Conservation (phyloP, 2,888 invertebrate species). For the Nephrotoma flavescens region DNA sequence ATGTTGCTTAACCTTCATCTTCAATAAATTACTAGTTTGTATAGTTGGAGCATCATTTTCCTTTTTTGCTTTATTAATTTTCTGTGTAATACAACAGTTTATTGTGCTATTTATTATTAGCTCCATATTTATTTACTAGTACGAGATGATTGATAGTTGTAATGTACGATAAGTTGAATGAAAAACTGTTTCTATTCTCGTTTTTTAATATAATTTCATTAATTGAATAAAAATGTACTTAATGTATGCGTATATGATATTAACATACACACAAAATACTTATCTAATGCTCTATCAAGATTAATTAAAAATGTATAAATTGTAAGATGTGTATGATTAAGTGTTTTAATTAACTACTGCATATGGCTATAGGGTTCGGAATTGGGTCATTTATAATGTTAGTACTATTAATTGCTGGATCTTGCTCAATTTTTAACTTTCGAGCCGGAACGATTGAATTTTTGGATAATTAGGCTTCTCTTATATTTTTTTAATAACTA, state of each 20-base stretch:
- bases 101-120: background rate
- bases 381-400: background rate
- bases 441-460: no score
- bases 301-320: background rate
- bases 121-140: background rate
- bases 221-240: background rate
- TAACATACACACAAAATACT: background rate
- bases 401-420: no score
- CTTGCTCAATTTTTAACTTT: no score
- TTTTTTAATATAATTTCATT: background rate
- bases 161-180: background rate
- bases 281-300: background rate
- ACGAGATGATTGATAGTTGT: background rate
- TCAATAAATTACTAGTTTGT: background rate
- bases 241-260: background rate
- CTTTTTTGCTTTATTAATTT: background rate
- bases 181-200: background rate
- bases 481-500: no score
- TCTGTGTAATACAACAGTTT: background rate
- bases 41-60: background rate
- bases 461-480: no score
- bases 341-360: background rate
- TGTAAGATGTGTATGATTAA: background rate
- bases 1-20: background rate
- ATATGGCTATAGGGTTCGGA: background rate